Percentiles rank a stretch among this genome's conserved stretches.
Conservation (phyloP, 2,797 vertebrate genomes). For the Phoxinus dragarum region DNA sequence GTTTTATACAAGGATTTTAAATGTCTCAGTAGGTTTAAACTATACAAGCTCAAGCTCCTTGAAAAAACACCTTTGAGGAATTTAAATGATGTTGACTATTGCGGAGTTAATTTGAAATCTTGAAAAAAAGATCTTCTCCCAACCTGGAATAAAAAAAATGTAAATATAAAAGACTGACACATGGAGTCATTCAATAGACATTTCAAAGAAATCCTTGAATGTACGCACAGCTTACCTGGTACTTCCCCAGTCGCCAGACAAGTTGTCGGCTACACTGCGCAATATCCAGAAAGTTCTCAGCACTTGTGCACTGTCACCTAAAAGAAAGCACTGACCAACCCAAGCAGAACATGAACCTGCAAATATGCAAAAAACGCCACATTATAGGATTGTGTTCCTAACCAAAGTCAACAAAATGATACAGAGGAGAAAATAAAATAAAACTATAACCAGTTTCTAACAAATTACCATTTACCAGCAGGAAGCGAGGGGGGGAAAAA, state of each 20-base stretch:
- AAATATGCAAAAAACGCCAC: not conserved
- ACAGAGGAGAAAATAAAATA: not conserved
- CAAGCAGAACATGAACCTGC: constrained; percentile 59
- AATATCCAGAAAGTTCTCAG: constrained; percentile 62
- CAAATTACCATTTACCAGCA: not conserved
- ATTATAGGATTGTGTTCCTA: not conserved
- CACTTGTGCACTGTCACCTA: constrained; percentile 44
- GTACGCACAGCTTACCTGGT: constrained; percentile 49
- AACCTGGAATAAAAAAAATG: constrained; percentile 47
- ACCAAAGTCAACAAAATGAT: not conserved
- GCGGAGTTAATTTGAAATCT: not conserved
- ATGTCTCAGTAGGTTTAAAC: constrained; percentile 22
- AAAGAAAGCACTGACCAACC: constrained; percentile 65
- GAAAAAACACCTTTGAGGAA: constrained; percentile 10
- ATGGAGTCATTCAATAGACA: not conserved
- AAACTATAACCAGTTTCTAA: not conserved
- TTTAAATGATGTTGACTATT: not conserved
- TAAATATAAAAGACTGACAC: not conserved
- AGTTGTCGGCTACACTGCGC: constrained; percentile 49
- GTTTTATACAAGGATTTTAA: constrained; percentile 12
- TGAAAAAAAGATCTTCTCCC: constrained; percentile 57
- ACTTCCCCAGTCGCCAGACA: constrained; percentile 56
- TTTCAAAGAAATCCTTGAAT: not conserved
- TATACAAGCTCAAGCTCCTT: not conserved
- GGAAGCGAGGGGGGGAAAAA: too few relatives aligned